These are phyloP conservation scores for Penaeus vannamei DNA, from an alignment of 1,140 invertebrate genomes.

Conservation along the genomic window DNA sequence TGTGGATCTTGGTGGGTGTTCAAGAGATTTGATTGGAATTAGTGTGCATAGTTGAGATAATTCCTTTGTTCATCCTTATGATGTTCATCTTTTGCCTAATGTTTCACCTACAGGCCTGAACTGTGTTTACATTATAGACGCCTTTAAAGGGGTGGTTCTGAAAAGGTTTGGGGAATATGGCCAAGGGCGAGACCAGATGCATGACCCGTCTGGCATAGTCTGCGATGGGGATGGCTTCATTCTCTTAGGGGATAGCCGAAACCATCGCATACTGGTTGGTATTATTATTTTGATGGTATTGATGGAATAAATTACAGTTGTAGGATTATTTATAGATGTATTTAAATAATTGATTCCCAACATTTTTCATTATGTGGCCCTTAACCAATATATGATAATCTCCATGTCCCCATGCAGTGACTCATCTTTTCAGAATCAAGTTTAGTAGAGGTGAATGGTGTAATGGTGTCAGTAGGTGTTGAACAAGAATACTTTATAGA, in stretches of 20 bases:
- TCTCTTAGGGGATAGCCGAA: slow-evolving; percentile 53
- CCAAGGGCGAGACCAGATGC: slow-evolving; percentile 6
- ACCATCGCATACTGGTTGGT: slow-evolving; percentile 51
- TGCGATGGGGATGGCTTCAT: slow-evolving; percentile 60
- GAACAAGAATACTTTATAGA: too few relatives aligned
- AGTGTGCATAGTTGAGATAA: slow-evolving; percentile 15
- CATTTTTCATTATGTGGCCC: too few relatives aligned
- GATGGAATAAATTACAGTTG: background rate
- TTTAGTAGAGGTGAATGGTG: too few relatives aligned
- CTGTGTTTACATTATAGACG: background rate
- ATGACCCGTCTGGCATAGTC: slow-evolving; percentile 50
- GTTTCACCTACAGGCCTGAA: background rate
- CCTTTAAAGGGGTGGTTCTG: slow-evolving; percentile 21
- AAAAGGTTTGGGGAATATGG: slow-evolving; percentile 38
- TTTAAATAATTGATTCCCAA: too few relatives aligned
- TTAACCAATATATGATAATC: too few relatives aligned
- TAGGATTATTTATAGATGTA: background rate
- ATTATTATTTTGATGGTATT: background rate
- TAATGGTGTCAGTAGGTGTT: too few relatives aligned
- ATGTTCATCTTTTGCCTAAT: too few relatives aligned
- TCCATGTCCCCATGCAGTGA: too few relatives aligned
- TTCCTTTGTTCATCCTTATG: too few relatives aligned
- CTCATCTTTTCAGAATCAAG: too few relatives aligned
- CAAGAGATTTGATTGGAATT: slow-evolving; percentile 21
- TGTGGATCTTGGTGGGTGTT: slow-evolving; percentile 50